phyloP scores from a whole-genome alignment of 2,888 invertebrate species.

The Balanococcus diminutus region DNA sequence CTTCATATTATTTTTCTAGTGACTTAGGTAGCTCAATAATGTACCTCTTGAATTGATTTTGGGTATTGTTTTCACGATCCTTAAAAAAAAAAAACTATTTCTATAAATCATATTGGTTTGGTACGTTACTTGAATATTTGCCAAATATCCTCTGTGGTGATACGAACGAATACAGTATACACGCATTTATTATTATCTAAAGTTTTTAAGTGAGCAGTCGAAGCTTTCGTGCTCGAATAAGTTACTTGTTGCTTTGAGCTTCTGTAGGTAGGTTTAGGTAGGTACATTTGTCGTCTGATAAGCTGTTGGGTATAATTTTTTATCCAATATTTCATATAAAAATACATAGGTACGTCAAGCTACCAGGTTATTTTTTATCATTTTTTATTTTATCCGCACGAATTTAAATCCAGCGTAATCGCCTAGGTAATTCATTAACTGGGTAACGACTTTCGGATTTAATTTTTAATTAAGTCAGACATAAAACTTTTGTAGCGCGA shows the following conservation, averaged over 20 bases:
- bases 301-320: not conserved
- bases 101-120: not conserved
- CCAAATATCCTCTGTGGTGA: not conserved
- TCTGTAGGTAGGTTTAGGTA: no score
- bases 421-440: not conserved
- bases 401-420: not conserved
- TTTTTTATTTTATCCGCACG: not conserved
- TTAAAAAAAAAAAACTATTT: not conserved
- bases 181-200: not conserved
- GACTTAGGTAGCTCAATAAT: no score
- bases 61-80: not conserved
- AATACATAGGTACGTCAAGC: no score
- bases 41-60: not conserved
- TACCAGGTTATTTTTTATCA: no score
- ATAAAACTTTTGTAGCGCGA: constrained; percentile 35
- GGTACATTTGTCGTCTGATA: no score
- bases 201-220: not conserved
- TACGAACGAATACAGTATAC: not conserved
- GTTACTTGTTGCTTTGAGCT: not conserved
- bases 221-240: not conserved
- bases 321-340: no score
- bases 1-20: no score
- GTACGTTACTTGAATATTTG: not conserved
- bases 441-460: not conserved
- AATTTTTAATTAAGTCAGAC: not conserved